phyloP scores from a whole-genome alignment of 2,797 vertebrate genomes.

The Microchirus variegatus region DNA sequence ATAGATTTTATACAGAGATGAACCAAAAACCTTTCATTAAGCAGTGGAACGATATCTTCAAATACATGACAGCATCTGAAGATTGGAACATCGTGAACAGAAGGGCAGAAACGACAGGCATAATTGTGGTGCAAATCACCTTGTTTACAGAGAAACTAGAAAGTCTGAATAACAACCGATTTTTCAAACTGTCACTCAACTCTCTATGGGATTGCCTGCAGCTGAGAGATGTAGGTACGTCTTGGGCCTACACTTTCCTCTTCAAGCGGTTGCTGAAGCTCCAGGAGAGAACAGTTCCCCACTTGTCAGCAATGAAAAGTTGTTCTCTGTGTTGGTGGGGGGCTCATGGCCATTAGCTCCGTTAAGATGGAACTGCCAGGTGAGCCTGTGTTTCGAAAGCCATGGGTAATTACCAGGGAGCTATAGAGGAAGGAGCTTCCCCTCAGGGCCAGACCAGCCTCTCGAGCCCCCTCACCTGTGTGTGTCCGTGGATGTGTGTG shows the following conservation, averaged over 20 bases:
- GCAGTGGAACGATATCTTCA: slow-evolving; percentile 8
- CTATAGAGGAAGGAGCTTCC: slow-evolving; percentile 60
- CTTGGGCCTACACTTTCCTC: slow-evolving; percentile 45
- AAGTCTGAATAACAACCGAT: slow-evolving; percentile 68
- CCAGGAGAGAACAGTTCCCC: slow-evolving; percentile 45
- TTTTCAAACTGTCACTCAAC: slow-evolving; percentile 70
- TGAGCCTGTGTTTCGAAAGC: slow-evolving; percentile 67
- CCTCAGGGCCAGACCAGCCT: slow-evolving; percentile 55
- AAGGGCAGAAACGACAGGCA: slow-evolving; percentile 29
- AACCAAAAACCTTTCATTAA: slow-evolving; percentile 6
- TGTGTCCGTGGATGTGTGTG: slow-evolving; percentile 13
- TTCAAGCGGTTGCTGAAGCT: slow-evolving; percentile 39
- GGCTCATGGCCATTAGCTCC: slow-evolving; percentile 65
- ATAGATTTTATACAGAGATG: slow-evolving; percentile 9
- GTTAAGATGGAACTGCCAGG: slow-evolving; percentile 69
- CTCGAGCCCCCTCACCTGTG: slow-evolving; percentile 40
- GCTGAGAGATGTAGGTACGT: slow-evolving; percentile 45
- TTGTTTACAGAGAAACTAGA: slow-evolving; percentile 64
- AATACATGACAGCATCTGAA: slow-evolving; percentile 20
- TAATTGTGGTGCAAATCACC: slow-evolving; percentile 57
- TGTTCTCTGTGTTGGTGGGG: slow-evolving; percentile 56
- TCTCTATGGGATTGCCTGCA: slow-evolving; percentile 52
- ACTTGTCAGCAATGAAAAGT: slow-evolving; percentile 61
- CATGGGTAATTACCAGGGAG: slow-evolving; percentile 70
- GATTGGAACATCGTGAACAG: slow-evolving; percentile 30